Base-by-base conservation (phyloP, 92 coral and sea anemone species). In the Heliopora coerulea region DNA sequence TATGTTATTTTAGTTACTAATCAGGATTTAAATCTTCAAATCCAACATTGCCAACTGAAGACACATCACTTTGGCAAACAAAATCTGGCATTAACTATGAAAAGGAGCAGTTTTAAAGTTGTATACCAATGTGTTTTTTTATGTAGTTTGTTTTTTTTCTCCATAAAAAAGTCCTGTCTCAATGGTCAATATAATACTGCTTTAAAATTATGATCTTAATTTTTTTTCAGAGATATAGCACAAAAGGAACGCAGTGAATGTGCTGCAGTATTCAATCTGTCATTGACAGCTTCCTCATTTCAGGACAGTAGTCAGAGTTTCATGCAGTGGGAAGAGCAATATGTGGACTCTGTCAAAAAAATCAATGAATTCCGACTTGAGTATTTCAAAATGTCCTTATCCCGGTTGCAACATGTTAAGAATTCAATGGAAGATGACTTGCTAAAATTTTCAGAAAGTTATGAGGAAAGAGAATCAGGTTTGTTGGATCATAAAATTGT, bases 321-420 rank as follows among this genome's bases (percentile, higher is more conserved):
- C 31, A 70, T 46, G 49, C 49, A 70, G 34, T 70, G 77, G 77
- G 77, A 70, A 37, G 77, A 70, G 20, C 77, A 70, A 30, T 70
- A 70, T 34, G 42, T 70, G 2, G 63, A 70, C 2, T 30, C 77
- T 0, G 63, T 70, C 28, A 30, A 52, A 41, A 52, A 70, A n/a
- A 70, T 70, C 49, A 70, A 54, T 21, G 63, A 30, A 35, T 70
- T 70, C 42, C 77, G 64, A 31, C 52, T 52, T 27, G 49, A 62
- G 1, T 41, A 50, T 70, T 70, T 70, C 58, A 70, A 50, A 21
- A 70, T 35, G 37, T 52, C 77, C 1, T 49, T 54, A 23, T 31
- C 62, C 2, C 77, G 77, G 1, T 54, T 54, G 20, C 49, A 54
- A 35, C 14, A 52, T 2, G 20, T 70, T 4, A 30, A 33, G 41